These are phyloP conservation scores for Tachysurus fulvidraco DNA, from an alignment of 2,113 vertebrate species.

Conservation along the genomic window DNA sequence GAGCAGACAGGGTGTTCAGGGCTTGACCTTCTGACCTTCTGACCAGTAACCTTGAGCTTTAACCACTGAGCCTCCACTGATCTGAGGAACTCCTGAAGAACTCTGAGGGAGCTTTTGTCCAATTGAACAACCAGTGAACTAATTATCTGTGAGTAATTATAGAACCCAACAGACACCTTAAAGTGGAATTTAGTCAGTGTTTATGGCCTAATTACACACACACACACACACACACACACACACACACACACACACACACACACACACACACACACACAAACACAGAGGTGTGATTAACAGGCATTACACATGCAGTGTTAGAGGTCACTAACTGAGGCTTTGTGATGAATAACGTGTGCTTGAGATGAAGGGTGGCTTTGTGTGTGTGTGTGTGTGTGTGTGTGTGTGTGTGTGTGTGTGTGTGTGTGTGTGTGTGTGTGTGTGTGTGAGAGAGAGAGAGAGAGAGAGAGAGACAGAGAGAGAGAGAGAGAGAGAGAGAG, in stretches of 20 bases:
- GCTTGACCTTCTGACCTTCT: no score
- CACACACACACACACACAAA: constrained; percentile 1
- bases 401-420: constrained; percentile 2
- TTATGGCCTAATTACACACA: constrained; percentile 26
- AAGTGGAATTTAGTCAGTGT: neutral
- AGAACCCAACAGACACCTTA: neutral
- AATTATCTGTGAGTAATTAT: constrained; percentile 19
- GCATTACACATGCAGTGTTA: neutral
- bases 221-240: constrained; percentile 16
- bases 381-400: neutral
- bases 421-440: constrained; percentile 5
- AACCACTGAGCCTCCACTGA: no score
- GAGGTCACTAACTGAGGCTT: constrained; percentile 21
- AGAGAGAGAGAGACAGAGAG: neutral
- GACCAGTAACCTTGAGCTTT: no score
- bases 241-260: constrained; percentile 1
- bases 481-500: neutral
- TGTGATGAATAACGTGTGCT: neutral
- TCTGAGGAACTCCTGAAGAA: neutral
- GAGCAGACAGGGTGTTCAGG: no score
- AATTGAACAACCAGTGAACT: neutral
- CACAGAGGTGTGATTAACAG: neutral
- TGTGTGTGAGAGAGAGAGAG: no score
- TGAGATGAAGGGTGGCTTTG: neutral
- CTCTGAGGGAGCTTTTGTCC: neutral